Base-by-base conservation (phyloP, 2,113 vertebrate genomes). In the Triplophysa siluroides region DNA sequence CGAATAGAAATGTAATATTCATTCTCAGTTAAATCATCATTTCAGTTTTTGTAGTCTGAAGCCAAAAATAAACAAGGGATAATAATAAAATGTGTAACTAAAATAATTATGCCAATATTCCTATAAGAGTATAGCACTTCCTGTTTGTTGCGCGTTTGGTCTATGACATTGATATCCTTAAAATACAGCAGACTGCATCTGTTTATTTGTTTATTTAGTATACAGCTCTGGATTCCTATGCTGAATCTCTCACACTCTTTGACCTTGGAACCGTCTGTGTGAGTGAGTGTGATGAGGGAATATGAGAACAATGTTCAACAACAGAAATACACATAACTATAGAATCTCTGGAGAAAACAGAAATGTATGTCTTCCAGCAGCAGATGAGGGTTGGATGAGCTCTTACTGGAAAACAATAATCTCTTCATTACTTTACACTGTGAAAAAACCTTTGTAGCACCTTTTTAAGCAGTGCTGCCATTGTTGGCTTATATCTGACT, bases 1-100 rank as follows among this genome's bases (percentile, higher is more conserved):
- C 65, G 76, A 88, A 86, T 61, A 87, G 81, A 82, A 75, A 64
- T 21, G 18, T 12, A 21, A 54, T 68, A 65, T 50, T 24, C 13
- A 69, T 62, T 8, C 23, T 60, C 38, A 8, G 8, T 45, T 56
- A 9, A 41, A 16, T 58, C 10, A 54, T 3, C 33, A 29, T 14
- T 26, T 8, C 24, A 5, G 8, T 73, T 26, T 54, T 38, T 38
- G 33, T 1, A 38, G 33, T 38, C 6, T 0, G 33, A 38, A 6
- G 5, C 33, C 3, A 7, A 38, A 38, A 7, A 1, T 38, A 7
- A 38, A 38, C 0, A 38, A 38, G 6, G 0, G 5, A 38, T 38
- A 29, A 29, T 29, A 29, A 29, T 38, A 38, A 38, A 38, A 56
- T 56, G 5, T 19, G 8, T 56, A n/a, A n/a, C 16, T 56, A n/a